These are phyloP conservation scores for Xanthostigma xanthostigma DNA, from an alignment of 2,888 invertebrate genomes.

Conservation along the genomic window DNA sequence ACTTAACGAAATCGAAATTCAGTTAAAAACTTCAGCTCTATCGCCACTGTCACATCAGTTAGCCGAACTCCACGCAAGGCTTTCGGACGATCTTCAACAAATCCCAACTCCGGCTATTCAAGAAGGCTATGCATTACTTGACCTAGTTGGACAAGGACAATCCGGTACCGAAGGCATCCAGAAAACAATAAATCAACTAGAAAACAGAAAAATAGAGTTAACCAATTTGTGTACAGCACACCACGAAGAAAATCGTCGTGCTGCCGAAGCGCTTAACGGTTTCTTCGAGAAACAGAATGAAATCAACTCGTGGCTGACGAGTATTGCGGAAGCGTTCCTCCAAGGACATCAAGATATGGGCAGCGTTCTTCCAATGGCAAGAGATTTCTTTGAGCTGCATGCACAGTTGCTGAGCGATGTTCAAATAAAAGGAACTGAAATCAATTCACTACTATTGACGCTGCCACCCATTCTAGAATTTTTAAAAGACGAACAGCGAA, in stretches of 20 bases:
- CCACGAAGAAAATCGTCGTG: constrained; percentile 50
- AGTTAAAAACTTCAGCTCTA: constrained; percentile 47
- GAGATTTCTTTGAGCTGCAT: constrained; percentile 59
- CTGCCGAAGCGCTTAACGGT: constrained; percentile 48
- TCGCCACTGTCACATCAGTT: constrained; percentile 49
- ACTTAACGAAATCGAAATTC: constrained; percentile 59
- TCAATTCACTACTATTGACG: constrained; percentile 45
- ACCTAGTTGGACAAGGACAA: constrained; percentile 44
- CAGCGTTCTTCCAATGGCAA: constrained; percentile 44
- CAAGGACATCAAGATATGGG: constrained; percentile 63
- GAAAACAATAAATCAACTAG: constrained; percentile 52
- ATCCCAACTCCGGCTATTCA: constrained; percentile 49
- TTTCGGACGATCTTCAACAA: constrained; percentile 47
- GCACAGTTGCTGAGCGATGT: constrained; percentile 57
- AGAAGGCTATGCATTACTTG: constrained; percentile 57
- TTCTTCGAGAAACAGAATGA: constrained; percentile 55
- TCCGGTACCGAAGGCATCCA: constrained; percentile 52
- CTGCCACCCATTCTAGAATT: constrained; percentile 46
- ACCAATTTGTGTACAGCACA: constrained; percentile 48
- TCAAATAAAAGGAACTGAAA: constrained; percentile 54
- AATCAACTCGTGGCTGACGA: constrained; percentile 57
- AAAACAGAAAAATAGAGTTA: constrained; percentile 53
- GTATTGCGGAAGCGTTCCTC: constrained; percentile 56
- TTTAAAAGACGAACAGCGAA: constrained; percentile 46
- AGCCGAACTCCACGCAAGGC: constrained; percentile 49